A percentile compares a stretch with the other conserved stretches of the same genome.
Conservation (phyloP, 1,140 invertebrate genomes). For the Zaprionus taronus region DNA sequence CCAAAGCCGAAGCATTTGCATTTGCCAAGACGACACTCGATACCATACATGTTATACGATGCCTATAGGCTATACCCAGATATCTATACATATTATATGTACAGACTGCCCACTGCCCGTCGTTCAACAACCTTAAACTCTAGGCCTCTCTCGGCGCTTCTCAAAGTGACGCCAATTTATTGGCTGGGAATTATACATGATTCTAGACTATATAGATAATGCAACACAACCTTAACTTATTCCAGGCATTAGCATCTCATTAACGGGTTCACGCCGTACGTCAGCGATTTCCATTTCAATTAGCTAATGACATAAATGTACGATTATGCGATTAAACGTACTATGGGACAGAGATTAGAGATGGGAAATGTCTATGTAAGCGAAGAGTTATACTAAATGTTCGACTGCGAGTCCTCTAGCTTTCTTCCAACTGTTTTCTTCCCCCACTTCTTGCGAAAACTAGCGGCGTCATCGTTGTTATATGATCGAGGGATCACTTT, state of each 20-base stretch:
- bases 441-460: neutral
- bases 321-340: neutral
- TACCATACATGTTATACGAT: too few species aligned
- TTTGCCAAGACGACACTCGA: constrained; percentile 9
- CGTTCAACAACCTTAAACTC: constrained; percentile 28
- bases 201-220: neutral
- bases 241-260: constrained; percentile 38
- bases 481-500: neutral
- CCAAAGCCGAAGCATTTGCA: constrained; percentile 9
- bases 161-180: neutral
- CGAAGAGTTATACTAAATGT: too few species aligned
- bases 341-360: too few species aligned
- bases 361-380: too few species aligned
- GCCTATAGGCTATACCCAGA: neutral
- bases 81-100: neutral
- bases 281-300: neutral
- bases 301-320: neutral
- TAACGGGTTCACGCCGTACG: constrained; percentile 3
- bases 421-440: neutral
- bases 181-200: neutral
- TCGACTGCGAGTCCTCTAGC: too few species aligned
- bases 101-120: neutral
- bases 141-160: constrained; percentile 1
- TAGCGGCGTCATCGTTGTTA: neutral
- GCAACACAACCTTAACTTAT: constrained; percentile 7